Percentiles rank a stretch among this genome's conserved stretches.
Evolutionary conservation across 2,888 invertebrate species (phyloP).

Genomic region (Dicycla oo): DNA sequence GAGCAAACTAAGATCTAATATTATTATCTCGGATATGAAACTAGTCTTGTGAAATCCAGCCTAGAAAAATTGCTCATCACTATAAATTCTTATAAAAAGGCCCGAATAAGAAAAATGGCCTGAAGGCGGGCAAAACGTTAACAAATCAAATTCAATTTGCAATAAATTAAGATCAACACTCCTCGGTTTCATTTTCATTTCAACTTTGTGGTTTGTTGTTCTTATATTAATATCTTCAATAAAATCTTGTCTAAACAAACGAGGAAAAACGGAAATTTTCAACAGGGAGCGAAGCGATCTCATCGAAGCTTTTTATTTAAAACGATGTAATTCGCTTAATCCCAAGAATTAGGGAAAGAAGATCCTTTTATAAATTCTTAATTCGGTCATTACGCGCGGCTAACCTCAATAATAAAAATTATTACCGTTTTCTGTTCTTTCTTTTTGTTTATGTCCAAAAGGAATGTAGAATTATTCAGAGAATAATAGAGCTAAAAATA

Average conservation of each 20-base stretch:
- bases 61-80: constrained; percentile 3
- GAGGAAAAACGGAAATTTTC: constrained; percentile 22
- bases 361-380: constrained; percentile 49
- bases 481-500: constrained; percentile 12
- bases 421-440: constrained; percentile 9
- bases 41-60: constrained; percentile 1
- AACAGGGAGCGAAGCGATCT: constrained; percentile 24
- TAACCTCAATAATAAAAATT: constrained; percentile 17
- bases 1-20: constrained; percentile 12
- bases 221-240: constrained; percentile 27
- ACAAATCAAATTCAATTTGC: constrained; percentile 45
- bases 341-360: constrained; percentile 37
- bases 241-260: constrained; percentile 34
- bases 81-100: constrained; percentile 17
- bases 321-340: constrained; percentile 47
- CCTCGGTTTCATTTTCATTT: constrained; percentile 35
- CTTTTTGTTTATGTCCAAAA: constrained; percentile 20
- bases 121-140: constrained; percentile 6
- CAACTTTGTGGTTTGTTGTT: constrained; percentile 31
- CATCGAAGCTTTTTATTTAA: constrained; percentile 52
- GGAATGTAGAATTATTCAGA: constrained; percentile 32
- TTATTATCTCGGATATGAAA: background rate
- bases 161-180: constrained; percentile 40
- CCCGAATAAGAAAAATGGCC: background rate
- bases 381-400: constrained; percentile 28